phyloP scores from a whole-genome alignment of 2,797 vertebrate genomes.

The Cichlasoma orientale region DNA sequence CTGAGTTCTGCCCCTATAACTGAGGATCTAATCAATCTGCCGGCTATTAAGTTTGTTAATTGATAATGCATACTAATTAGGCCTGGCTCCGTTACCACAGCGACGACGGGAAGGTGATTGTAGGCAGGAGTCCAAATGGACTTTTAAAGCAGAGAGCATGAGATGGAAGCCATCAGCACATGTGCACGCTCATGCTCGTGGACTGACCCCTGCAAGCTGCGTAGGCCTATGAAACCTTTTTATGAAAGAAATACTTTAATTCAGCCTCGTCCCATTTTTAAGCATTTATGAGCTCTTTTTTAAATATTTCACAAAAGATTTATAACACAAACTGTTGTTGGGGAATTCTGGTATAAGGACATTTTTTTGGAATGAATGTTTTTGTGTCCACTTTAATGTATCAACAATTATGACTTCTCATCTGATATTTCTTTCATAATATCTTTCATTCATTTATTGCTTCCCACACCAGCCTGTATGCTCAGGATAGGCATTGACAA shows the following conservation, averaged over 20 bases:
- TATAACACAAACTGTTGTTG: not conserved
- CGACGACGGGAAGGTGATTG: constrained; percentile 98
- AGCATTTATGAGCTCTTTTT: not conserved
- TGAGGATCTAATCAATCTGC: constrained; percentile 99
- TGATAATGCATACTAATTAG: constrained; percentile 99
- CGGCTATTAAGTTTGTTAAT: constrained; percentile 99
- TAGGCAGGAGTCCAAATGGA: constrained; percentile 99
- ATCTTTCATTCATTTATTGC: not conserved
- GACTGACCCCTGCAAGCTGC: not conserved
- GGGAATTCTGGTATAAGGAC: accelerated
- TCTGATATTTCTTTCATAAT: not conserved
- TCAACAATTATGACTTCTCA: not conserved
- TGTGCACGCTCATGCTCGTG: not conserved
- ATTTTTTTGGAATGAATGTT: not conserved
- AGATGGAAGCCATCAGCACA: constrained; percentile 86
- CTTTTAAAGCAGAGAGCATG: constrained; percentile 97
- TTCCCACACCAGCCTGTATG: not conserved
- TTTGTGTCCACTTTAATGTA: not conserved
- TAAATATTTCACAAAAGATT: not conserved
- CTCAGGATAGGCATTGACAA: too few species aligned
- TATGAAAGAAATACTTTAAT: not conserved
- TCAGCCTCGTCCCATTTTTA: not conserved
- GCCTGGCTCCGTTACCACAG: constrained; percentile 97
- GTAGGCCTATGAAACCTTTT: not conserved
- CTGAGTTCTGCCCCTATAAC: constrained; percentile 99